A percentile compares a stretch with the other conserved stretches of the same genome.
Evolutionary conservation across 2,888 invertebrate genomes (phyloP).

Genomic region (Galerucella pusilla): DNA sequence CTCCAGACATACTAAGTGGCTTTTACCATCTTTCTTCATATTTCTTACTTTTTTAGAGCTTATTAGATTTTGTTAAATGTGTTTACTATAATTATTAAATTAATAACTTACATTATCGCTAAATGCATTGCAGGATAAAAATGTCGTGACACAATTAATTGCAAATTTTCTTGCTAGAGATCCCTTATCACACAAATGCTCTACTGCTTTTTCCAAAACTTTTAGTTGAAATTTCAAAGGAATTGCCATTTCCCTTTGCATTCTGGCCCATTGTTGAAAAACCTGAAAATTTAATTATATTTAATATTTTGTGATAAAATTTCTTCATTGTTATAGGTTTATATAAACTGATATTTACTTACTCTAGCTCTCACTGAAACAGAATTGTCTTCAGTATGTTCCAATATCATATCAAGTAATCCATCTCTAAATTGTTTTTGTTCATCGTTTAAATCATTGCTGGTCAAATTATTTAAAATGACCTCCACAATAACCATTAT

Average conservation of each 20-base stretch:
- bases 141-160: constrained; percentile 78
- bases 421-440: constrained; percentile 72
- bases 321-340: neutral
- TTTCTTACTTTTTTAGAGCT: too few relatives aligned
- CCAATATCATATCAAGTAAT: constrained; percentile 81
- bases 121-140: constrained; percentile 88
- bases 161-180: constrained; percentile 88
- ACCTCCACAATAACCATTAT: constrained; percentile 86
- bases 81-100: neutral
- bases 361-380: constrained; percentile 89
- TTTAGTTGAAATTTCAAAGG: constrained; percentile 77
- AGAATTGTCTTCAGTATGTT: constrained; percentile 86
- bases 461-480: constrained; percentile 76
- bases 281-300: constrained; percentile 25
- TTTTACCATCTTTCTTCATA: too few relatives aligned
- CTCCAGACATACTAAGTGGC: too few relatives aligned
- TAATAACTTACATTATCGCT: constrained; percentile 73
- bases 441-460: constrained; percentile 69
- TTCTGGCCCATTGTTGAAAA: constrained; percentile 83
- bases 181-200: constrained; percentile 84
- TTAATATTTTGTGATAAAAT: neutral
- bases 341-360: constrained; percentile 1
- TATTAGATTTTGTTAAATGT: neutral
- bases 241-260: constrained; percentile 83
- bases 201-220: constrained; percentile 75